Conservation (phyloP, 2,797 vertebrate genomes). For the Apodemus agrarius region DNA sequence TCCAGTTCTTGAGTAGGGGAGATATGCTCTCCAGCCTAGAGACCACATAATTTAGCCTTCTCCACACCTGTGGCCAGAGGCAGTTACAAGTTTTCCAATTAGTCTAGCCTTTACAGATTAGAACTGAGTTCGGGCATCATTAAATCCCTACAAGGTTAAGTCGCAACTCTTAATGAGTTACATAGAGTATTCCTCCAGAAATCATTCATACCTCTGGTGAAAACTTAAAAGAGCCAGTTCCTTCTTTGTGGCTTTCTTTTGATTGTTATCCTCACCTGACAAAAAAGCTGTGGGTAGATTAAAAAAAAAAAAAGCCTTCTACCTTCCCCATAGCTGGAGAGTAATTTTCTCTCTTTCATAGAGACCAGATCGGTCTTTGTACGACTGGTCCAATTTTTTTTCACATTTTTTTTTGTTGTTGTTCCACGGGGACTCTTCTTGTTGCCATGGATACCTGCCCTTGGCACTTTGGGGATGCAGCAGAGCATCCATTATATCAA, state of each 20-base stretch:
- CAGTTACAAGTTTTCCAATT: conserved; percentile 17
- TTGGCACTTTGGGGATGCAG: not conserved
- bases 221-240: not conserved
- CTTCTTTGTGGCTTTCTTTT: conserved; percentile 21
- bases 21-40: conserved; percentile 8
- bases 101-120: not conserved
- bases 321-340: not conserved
- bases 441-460: conserved; percentile 46
- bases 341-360: conserved; percentile 47
- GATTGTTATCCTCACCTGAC: not conserved
- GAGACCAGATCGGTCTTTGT: conserved; percentile 23
- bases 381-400: conserved; percentile 28
- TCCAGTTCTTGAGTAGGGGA: not conserved
- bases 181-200: not conserved
- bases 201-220: not conserved
- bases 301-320: not conserved
- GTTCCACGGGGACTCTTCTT: conserved; percentile 17
- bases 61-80: not conserved
- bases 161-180: not conserved
- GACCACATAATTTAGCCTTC: not conserved
- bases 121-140: not conserved
- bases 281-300: not conserved
- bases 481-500: conserved; percentile 26
- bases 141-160: not conserved
- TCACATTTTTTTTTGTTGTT: not conserved